Percentiles rank a stretch among this genome's conserved stretches.
Conservation (phyloP, 2,888 invertebrate species). For the Julus scandinavius region DNA sequence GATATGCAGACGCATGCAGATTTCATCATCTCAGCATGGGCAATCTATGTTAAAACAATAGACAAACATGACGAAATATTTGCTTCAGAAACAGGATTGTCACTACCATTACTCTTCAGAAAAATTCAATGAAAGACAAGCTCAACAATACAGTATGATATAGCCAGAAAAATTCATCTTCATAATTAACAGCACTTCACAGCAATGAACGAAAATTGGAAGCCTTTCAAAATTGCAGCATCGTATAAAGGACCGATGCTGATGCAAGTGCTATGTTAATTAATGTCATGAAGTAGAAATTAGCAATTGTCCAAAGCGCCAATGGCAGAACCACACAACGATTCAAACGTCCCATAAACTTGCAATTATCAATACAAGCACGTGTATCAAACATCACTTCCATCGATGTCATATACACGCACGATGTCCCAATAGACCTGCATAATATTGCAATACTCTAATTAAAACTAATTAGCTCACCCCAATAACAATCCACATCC, state of each 20-base stretch:
- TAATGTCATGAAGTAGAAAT: not conserved
- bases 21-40: not conserved
- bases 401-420: not conserved
- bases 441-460: constrained; percentile 43
- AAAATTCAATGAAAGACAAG: not conserved
- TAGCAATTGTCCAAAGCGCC: not conserved
- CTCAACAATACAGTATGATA: not conserved
- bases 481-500: constrained; percentile 31
- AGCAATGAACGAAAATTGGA: not conserved
- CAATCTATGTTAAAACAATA: not conserved
- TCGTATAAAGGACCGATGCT: not conserved
- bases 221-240: not conserved
- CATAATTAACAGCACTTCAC: constrained; percentile 11
- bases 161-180: not conserved
- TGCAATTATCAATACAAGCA: not conserved
- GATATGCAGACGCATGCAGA: constrained; percentile 4
- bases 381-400: constrained; percentile 1
- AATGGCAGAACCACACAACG: not conserved
- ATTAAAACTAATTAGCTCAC: constrained; percentile 46
- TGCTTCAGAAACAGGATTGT: not conserved
- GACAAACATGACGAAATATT: not conserved
- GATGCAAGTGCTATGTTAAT: not conserved
- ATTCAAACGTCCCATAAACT: not conserved
- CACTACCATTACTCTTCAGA: not conserved
- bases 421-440: not conserved